Conservation (phyloP, 1,140 invertebrate genomes). For the Cotesia vestalis region DNA sequence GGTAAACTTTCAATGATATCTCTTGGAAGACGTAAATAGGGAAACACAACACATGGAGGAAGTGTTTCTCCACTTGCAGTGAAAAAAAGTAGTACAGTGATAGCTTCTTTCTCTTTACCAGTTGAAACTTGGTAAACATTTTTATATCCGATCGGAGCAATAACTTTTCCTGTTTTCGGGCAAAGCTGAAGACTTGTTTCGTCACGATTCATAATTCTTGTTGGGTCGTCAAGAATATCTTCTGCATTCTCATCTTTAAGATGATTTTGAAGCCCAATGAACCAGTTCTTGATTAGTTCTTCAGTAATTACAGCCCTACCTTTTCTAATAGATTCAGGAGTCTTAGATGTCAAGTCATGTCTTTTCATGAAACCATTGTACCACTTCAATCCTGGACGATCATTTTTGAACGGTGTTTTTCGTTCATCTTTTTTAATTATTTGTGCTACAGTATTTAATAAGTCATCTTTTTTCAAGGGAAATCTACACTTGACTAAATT, state of each 20-base stretch:
- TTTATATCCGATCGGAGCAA: slow-evolving; percentile 44
- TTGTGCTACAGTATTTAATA: slow-evolving; percentile 33
- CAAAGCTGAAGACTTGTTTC: slow-evolving; percentile 46
- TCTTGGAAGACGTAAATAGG: slow-evolving; percentile 36
- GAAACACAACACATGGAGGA: slow-evolving; percentile 45
- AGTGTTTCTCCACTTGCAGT: slow-evolving; percentile 44
- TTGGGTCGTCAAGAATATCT: slow-evolving; percentile 37
- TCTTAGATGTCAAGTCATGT: background rate
- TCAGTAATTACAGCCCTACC: slow-evolving; percentile 16
- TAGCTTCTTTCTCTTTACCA: slow-evolving; percentile 49
- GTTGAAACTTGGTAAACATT: slow-evolving; percentile 47
- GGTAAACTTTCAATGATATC: slow-evolving; percentile 45
- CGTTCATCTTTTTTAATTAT: slow-evolving; percentile 30
- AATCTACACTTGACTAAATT: slow-evolving; percentile 42
- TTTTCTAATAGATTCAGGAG: slow-evolving; percentile 14
- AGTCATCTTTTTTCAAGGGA: slow-evolving; percentile 37
- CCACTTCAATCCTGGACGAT: slow-evolving; percentile 15
- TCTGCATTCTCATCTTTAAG: slow-evolving; percentile 41
- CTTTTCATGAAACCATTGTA: slow-evolving; percentile 8
- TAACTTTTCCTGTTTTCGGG: slow-evolving; percentile 45
- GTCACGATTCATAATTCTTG: slow-evolving; percentile 45
- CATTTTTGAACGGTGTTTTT: slow-evolving; percentile 39
- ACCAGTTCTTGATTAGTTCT: slow-evolving; percentile 45
- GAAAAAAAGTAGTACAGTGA: slow-evolving; percentile 49
- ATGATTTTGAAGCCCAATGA: slow-evolving; percentile 44